phyloP scores from a whole-genome alignment of 2,797 vertebrate species.

The Tinamus major region DNA sequence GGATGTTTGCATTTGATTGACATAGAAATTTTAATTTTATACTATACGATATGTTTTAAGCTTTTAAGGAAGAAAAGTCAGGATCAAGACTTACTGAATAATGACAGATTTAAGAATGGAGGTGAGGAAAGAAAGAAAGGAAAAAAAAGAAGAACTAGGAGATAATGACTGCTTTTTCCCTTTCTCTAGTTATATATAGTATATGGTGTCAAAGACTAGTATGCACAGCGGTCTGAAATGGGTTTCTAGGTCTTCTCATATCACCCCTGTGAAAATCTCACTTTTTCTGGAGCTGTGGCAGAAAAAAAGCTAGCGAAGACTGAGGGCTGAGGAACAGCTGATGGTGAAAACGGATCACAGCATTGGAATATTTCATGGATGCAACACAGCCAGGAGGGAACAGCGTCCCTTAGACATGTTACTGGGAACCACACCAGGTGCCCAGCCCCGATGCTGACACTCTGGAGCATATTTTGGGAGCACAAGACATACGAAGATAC shows the following conservation, averaged over 20 bases:
- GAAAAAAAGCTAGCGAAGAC: neutral
- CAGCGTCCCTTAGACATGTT: accelerated
- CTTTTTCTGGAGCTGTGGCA: neutral
- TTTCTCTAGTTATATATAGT: neutral
- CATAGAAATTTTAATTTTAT: neutral
- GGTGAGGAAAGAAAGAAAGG: neutral
- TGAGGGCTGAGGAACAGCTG: neutral
- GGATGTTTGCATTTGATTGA: neutral
- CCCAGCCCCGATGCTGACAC: accelerated
- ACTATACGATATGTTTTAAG: neutral
- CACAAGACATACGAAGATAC: accelerated
- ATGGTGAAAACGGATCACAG: neutral
- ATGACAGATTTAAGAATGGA: neutral
- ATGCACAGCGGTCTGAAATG: neutral
- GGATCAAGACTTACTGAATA: neutral
- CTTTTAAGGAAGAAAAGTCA: neutral
- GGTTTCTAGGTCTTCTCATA: neutral
- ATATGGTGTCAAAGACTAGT: neutral
- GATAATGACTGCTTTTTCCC: neutral
- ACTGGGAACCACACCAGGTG: neutral
- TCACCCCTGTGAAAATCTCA: neutral
- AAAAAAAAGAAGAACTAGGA: neutral
- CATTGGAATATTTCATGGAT: neutral
- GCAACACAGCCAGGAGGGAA: neutral
- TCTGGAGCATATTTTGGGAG: accelerated